Conservation (phyloP, 2,888 invertebrate genomes). For the Gonocerus acuteangulatus region DNA sequence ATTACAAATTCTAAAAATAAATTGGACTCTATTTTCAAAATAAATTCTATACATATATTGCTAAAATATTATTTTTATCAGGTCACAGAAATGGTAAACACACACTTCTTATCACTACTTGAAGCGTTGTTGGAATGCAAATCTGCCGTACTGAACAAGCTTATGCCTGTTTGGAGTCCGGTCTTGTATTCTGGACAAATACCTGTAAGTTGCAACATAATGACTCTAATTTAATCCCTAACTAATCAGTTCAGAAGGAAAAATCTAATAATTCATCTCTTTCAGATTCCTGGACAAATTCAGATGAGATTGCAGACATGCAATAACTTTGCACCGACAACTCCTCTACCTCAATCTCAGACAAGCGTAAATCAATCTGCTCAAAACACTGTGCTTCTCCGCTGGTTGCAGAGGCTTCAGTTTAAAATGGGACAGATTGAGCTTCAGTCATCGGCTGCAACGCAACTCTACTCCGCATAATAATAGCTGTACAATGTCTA, state of each 20-base stretch:
- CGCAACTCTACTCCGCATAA: constrained; percentile 75
- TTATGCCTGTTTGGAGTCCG: constrained; percentile 92
- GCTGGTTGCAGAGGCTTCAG: constrained; percentile 86
- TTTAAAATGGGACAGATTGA: constrained; percentile 99
- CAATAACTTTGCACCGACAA: constrained; percentile 66
- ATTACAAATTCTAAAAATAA: too few species aligned
- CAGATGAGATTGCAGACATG: constrained; percentile 80
- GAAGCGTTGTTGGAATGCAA: constrained; percentile 93
- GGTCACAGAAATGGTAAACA: constrained; percentile 95
- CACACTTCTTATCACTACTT: constrained; percentile 89
- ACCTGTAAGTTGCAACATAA: constrained; percentile 53
- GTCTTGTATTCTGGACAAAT: constrained; percentile 86
- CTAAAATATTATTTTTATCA: too few species aligned
- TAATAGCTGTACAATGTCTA: not conserved
- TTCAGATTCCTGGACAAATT: constrained; percentile 78
- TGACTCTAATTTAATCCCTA: not conserved
- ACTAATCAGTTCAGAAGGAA: too few species aligned
- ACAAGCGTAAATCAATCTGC: constrained; percentile 45
- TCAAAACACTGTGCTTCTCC: constrained; percentile 53
- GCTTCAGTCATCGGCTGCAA: constrained; percentile 82
- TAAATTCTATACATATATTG: too few species aligned
- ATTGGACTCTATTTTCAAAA: too few species aligned
- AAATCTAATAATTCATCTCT: not conserved
- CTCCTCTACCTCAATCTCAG: constrained; percentile 44
- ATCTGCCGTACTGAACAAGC: constrained; percentile 81